Conservation (phyloP, 2,797 vertebrate genomes). For the Euthynnus affinis region DNA sequence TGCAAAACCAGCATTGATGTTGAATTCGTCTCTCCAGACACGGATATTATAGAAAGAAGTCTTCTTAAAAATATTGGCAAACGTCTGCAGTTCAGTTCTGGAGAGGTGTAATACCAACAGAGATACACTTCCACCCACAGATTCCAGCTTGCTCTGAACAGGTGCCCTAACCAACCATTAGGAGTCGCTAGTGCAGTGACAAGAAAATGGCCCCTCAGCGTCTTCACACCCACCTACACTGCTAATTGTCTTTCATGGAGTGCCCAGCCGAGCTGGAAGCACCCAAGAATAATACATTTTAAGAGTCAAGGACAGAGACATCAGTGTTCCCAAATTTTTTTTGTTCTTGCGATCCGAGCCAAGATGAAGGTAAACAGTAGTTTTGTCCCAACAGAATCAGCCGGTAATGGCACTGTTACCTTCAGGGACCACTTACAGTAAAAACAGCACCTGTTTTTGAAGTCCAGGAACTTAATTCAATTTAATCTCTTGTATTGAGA, state of each 20-base stretch:
- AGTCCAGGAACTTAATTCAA: slow-evolving; percentile 68
- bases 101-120: not conserved
- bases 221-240: slow-evolving; percentile 25
- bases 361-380: slow-evolving; percentile 63
- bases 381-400: slow-evolving; percentile 62
- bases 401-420: slow-evolving; percentile 69
- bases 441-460: slow-evolving; percentile 68
- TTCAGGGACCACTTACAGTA: slow-evolving; percentile 74
- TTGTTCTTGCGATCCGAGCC: slow-evolving; percentile 44
- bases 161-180: slow-evolving; percentile 21
- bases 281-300: slow-evolving; percentile 48
- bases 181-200: slow-evolving; percentile 42
- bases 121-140: not conserved
- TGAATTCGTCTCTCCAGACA: not conserved
- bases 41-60: not conserved
- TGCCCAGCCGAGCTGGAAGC: slow-evolving; percentile 22
- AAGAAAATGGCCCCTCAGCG: slow-evolving; percentile 48
- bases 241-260: slow-evolving; percentile 58
- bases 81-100: no score
- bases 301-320: slow-evolving; percentile 54
- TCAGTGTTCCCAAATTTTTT: slow-evolving; percentile 21
- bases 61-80: not conserved
- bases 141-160: not conserved
- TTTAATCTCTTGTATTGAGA: slow-evolving; percentile 71
- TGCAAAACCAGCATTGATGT: not conserved